phyloP scores from a whole-genome alignment of 2,888 invertebrate genomes.

The Melieria omissa region DNA sequence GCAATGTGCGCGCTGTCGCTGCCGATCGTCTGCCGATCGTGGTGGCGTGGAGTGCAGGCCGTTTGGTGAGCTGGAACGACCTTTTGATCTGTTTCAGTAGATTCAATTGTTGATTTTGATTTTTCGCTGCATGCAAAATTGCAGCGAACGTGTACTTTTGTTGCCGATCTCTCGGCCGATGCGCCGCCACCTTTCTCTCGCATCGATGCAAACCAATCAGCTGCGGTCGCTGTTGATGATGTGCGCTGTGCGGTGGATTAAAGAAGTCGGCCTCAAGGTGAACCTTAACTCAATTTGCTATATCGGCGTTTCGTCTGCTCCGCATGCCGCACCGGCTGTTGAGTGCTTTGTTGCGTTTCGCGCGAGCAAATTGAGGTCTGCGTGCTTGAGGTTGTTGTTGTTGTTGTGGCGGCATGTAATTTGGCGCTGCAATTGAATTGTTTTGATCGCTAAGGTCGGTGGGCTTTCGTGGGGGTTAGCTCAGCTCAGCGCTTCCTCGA shows the following conservation, averaged over 20 bases:
- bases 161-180: not conserved
- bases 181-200: not conserved
- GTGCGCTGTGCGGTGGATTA: constrained; percentile 11
- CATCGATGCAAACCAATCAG: not conserved
- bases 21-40: not conserved
- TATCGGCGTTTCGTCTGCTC: not conserved
- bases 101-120: constrained; percentile 55
- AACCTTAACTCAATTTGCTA: constrained; percentile 28
- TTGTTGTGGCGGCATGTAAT: not conserved
- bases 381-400: constrained; percentile 1
- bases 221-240: not conserved
- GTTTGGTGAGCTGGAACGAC: constrained; percentile 47
- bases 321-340: constrained; percentile 12
- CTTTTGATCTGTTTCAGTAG: constrained; percentile 59
- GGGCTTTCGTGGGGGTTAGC: too few species aligned
- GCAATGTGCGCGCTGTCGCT: not conserved
- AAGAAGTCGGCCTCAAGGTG: constrained; percentile 32
- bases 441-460: too few species aligned
- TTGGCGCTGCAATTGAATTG: not conserved
- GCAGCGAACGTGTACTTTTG: not conserved
- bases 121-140: constrained; percentile 22
- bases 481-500: too few species aligned
- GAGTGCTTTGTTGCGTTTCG: not conserved
- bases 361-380: constrained; percentile 2
- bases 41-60: not conserved